Evolutionary conservation across 2,113 vertebrate species (phyloP).

Genomic region (Gambusia holbrooki): DNA sequence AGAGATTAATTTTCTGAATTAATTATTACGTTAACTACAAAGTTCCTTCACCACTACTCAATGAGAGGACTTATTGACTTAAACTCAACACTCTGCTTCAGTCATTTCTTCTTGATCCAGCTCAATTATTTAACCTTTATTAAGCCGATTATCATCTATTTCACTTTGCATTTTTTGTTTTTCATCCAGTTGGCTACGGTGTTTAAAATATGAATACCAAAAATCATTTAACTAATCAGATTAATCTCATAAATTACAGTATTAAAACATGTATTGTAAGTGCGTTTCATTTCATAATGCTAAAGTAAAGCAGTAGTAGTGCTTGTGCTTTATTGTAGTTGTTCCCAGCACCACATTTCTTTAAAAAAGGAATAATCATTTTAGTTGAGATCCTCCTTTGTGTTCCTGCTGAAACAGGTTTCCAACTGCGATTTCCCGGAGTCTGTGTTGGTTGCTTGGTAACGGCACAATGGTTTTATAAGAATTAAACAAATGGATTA

Average conservation of each 20-base stretch:
- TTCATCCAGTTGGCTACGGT: not conserved
- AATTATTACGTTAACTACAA: too few species aligned
- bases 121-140: not conserved
- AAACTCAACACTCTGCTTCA: too few species aligned
- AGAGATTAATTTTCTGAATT: too few species aligned
- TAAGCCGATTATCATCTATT: too few species aligned
- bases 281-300: not conserved
- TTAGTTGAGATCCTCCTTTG: conserved; percentile 2
- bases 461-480: conserved; percentile 10
- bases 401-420: conserved; percentile 3
- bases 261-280: too few species aligned
- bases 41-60: too few species aligned
- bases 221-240: not conserved
- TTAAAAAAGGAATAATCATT: conserved; percentile 14
- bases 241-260: not conserved
- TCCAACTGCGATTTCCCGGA: conserved; percentile 11
- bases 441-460: conserved; percentile 10
- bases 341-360: not conserved
- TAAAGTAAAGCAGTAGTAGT: not conserved
- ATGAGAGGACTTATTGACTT: too few species aligned
- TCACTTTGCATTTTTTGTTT: not conserved
- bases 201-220: not conserved
- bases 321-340: not conserved
- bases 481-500: conserved; percentile 19
- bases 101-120: not conserved